Evolutionary conservation across 2,888 invertebrate species (phyloP).

Genomic region (Troglohyphantes excavatus): DNA sequence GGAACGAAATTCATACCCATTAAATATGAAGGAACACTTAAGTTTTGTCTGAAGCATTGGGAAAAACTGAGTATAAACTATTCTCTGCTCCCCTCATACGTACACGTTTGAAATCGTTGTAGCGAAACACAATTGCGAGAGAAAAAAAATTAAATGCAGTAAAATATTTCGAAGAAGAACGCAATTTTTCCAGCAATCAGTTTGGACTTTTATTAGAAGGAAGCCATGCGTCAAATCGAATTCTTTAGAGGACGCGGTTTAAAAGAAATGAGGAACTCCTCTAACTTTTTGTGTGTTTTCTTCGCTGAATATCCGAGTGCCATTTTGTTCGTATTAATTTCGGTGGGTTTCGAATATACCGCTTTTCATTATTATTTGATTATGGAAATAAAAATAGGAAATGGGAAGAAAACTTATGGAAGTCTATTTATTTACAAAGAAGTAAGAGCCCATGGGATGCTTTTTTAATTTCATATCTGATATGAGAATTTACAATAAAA

Average conservation of each 20-base stretch:
- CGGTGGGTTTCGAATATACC: background rate
- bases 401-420: too few species aligned
- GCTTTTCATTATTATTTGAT: background rate
- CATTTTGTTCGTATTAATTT: constrained; percentile 57
- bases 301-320: constrained; percentile 11
- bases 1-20: background rate
- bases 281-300: constrained; percentile 21
- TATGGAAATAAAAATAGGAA: too few species aligned
- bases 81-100: background rate
- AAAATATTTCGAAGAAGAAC: constrained; percentile 44
- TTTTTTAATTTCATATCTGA: too few species aligned
- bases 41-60: background rate
- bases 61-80: background rate
- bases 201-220: constrained; percentile 56
- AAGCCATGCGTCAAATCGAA: constrained; percentile 67
- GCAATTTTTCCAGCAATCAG: constrained; percentile 63
- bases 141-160: constrained; percentile 56
- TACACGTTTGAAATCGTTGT: constrained; percentile 29
- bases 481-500: too few species aligned
- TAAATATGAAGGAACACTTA: background rate
- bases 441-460: too few species aligned
- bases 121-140: constrained; percentile 17
- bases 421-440: too few species aligned
- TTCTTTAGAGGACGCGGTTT: constrained; percentile 49
- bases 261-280: constrained; percentile 35